Evolutionary conservation across 1,140 invertebrate genomes (phyloP), one percentile per base, ranked within the genome.

Genomic region (Oryzaephilus surinamensis): DNA sequence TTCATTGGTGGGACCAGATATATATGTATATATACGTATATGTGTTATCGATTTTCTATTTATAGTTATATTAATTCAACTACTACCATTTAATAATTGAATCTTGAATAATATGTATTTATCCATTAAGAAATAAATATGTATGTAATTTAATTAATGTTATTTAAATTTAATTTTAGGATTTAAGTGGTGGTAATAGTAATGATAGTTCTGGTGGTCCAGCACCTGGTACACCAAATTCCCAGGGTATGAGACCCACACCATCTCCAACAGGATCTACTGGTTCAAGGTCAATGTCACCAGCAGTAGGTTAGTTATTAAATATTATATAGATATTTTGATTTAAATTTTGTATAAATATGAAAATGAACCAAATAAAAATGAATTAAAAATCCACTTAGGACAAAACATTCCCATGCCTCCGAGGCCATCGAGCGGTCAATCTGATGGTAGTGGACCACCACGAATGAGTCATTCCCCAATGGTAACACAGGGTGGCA

Each of bases 251-350:
- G 76, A 81, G 90, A 66, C 88, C 88, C 84, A 88, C 84, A 56
- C 88, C 89, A 54, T 93, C 89, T 57, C 89, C 90, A 51, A 91
- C 87, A 57, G 87, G 89, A 58, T 91, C 86, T 54, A 82, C 81
- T 55, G 87, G 89, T 62, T 93, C 89, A 54, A 77, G 89, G 66
- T 94, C 89, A 63, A 92, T 93, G 84, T 94, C 90, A 64, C 90
- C 90, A 58, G 89, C 89, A 69, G 86, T 93, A 61, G 87, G 88
- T 91, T 62, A 76, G 83, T 76, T n/a, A n/a, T n/a, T n/a, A n/a
- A n/a, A n/a, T n/a, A n/a, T n/a, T n/a, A 50, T 37, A 45, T 29
- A 36, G 14, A 26, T 38, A 37, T 33, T 39, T 18, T 28, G 21
- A 21, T 20, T 43, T 28, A n/a, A n/a, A n/a, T n/a, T n/a, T n/a